Base-by-base conservation (phyloP, 2,888 invertebrate species). In the Drosophila meridionalis region DNA sequence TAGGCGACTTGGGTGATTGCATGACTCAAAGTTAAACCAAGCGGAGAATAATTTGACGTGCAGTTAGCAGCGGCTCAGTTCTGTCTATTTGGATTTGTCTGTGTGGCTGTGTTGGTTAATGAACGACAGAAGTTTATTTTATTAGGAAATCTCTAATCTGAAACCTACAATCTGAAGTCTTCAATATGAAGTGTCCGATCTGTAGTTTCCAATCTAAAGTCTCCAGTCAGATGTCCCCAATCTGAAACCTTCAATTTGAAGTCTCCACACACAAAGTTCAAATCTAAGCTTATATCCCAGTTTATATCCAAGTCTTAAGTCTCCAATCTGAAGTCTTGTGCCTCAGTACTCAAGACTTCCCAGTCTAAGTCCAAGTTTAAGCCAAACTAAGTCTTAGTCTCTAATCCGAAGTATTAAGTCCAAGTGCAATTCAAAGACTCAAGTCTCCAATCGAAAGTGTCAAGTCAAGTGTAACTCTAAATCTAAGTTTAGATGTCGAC, bases 31-130 rank as follows among this genome's bases (percentile, higher is more conserved):
- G 30, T 12, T 30, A 7, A 52, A 1, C 40, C 30, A 57, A 32
- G 56, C 56, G 32, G 42, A 55, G 28, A 53, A 12, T 56, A 32
- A 57, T 57, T 42, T 38, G 38, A 28, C 14, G 28, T 55, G 53
- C 2, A n/a, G 30, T 20, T 32, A 34, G 32, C 30, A 42, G 30
- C 12, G 40, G 11, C 40, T 28, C 42, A 42, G 20, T 32, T 40
- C 36, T 36, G 36, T 14, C 53, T 2, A 8, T 5, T 26, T 36
- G 34, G 20, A 36, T 26, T 9, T 20, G 34, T 4, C 20, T 34
- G 11, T 1, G 5, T 34, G 12, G 6, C 34, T 34, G 34, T 34
- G 34, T 34, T 52, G 52, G 11, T 11, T 11, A 52, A 34, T 20
- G 34, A 34, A 9, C 45, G 11, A 45, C 11, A 45, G 26, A 45